These are phyloP conservation scores for Tupaia tana DNA, from an alignment of 2,113 vertebrate genomes.

Conservation along the genomic window DNA sequence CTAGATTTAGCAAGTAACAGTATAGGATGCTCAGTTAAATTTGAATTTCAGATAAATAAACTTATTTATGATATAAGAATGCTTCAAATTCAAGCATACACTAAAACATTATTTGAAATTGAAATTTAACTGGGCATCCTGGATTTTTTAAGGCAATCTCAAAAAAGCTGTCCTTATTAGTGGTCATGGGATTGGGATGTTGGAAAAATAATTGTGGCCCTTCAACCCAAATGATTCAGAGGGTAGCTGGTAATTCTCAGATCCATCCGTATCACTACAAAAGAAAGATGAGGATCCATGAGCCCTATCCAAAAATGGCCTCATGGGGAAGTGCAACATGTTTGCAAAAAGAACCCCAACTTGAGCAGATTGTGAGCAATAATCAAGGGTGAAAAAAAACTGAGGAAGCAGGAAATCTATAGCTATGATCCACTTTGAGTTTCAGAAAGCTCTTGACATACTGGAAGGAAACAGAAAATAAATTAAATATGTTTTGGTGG, in stretches of 20 bases:
- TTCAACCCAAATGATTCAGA: constrained; percentile 30
- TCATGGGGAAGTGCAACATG: not conserved
- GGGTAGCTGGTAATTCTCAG: constrained; percentile 23
- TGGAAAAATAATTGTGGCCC: not conserved
- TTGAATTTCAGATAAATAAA: constrained; percentile 52
- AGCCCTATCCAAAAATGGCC: not conserved
- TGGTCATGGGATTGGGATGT: not conserved
- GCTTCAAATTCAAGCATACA: not conserved
- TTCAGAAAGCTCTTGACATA: constrained; percentile 10
- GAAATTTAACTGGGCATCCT: constrained; percentile 32
- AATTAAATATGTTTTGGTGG: not conserved
- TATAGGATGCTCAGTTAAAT: constrained; percentile 11
- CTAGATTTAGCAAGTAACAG: constrained; percentile 53
- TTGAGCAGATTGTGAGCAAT: not conserved
- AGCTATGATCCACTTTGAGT: not conserved
- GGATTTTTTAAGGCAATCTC: constrained; percentile 11
- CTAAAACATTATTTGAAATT: constrained; percentile 46
- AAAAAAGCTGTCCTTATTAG: not conserved
- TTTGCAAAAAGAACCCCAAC: constrained; percentile 24
- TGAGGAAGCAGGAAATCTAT: not conserved
- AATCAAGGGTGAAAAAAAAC: not conserved
- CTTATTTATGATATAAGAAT: constrained; percentile 23
- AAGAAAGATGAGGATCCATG: not conserved
- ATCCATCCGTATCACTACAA: not conserved
- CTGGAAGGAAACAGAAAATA: not conserved